Evolutionary conservation across 37 sponge, comb jelly and placozoan species (phyloP).

Genomic region (Beroe ovata): DNA sequence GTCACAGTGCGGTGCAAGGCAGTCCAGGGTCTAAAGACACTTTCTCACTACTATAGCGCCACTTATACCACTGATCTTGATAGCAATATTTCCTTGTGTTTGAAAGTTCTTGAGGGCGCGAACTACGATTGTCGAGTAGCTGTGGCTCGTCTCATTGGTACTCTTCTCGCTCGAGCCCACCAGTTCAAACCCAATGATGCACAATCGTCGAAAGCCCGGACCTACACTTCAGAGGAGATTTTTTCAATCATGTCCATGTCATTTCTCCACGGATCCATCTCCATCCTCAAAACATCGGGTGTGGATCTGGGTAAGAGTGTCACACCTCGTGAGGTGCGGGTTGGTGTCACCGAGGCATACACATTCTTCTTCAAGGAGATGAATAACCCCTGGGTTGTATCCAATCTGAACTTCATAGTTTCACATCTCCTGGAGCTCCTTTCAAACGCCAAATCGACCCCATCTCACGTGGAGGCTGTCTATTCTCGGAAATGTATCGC

Average conservation of each 20-base stretch:
- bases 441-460: slow-evolving; percentile 78
- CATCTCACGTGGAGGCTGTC: slow-evolving; percentile 89
- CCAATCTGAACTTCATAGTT: slow-evolving; percentile 74
- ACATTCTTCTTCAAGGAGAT: slow-evolving; percentile 82
- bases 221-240: slow-evolving; percentile 75
- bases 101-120: slow-evolving; percentile 85
- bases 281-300: slow-evolving; percentile 77
- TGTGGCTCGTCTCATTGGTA: slow-evolving; percentile 79
- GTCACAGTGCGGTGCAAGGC: slow-evolving; percentile 77
- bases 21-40: slow-evolving; percentile 76
- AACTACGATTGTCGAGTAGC: slow-evolving; percentile 77
- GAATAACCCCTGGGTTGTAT: slow-evolving; percentile 90
- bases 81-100: slow-evolving; percentile 74
- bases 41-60: slow-evolving; percentile 70
- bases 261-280: slow-evolving; percentile 77
- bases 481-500: slow-evolving; percentile 87
- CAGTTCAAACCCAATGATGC: slow-evolving; percentile 71
- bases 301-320: slow-evolving; percentile 79
- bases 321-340: slow-evolving; percentile 81
- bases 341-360: slow-evolving; percentile 86
- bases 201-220: slow-evolving; percentile 67
- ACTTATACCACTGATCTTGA: slow-evolving; percentile 83
- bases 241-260: slow-evolving; percentile 77
- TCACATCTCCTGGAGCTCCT: slow-evolving; percentile 79
- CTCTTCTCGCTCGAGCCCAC: slow-evolving; percentile 75